Evolutionary conservation across 2,113 vertebrate genomes (phyloP).

Genomic region (Hiodon tergisus): DNA sequence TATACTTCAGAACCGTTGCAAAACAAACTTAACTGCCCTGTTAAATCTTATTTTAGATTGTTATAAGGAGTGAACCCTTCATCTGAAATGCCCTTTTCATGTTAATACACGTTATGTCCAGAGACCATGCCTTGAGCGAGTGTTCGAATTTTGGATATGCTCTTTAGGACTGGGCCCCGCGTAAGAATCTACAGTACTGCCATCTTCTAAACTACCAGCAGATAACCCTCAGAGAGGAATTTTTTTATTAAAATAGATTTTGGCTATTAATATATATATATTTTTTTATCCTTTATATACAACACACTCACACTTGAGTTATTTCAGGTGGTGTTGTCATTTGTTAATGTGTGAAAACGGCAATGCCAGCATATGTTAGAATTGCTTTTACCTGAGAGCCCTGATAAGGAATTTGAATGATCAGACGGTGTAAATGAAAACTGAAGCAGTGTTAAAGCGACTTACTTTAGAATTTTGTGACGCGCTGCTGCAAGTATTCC

Average conservation of each 20-base stretch:
- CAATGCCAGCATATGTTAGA: too few relatives aligned
- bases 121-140: neutral
- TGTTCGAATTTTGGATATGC: neutral
- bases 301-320: neutral
- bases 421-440: too few relatives aligned
- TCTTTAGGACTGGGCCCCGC: neutral
- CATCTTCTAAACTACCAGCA: conserved; percentile 6
- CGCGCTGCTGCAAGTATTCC: too few relatives aligned
- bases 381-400: too few relatives aligned
- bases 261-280: conserved; percentile 1
- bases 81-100: neutral
- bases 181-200: neutral
- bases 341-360: too few relatives aligned
- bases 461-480: too few relatives aligned
- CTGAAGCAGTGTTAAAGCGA: too few relatives aligned
- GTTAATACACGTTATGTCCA: conserved; percentile 7
- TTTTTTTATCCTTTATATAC: conserved; percentile 1
- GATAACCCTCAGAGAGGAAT: conserved; percentile 14
- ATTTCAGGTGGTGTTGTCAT: too few relatives aligned
- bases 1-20: conserved; percentile 6
- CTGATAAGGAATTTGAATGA: too few relatives aligned
- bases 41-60: conserved; percentile 10
- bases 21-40: neutral
- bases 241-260: conserved; percentile 23
- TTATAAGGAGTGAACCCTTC: neutral